Conservation (phyloP, 2,888 invertebrate species). For the Lycocerus yunnanus region DNA sequence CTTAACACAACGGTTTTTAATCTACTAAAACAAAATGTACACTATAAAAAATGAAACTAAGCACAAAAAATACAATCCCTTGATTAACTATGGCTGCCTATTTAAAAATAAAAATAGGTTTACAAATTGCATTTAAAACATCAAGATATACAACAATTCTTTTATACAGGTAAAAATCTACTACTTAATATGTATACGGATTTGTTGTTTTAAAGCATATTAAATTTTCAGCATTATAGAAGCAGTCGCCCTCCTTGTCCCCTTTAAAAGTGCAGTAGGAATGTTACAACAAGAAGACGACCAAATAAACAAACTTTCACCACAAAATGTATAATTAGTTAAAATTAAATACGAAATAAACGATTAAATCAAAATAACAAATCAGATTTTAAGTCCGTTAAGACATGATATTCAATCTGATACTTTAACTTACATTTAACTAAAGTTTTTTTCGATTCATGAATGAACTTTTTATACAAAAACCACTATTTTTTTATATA, state of each 20-base stretch:
- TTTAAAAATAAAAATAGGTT: conserved; percentile 12
- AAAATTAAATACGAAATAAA: not conserved
- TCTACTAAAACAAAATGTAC: conserved; percentile 11
- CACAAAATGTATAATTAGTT: not conserved
- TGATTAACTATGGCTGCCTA: not conserved
- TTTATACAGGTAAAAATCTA: conserved; percentile 5
- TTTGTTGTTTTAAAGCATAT: conserved; percentile 11
- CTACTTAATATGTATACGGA: conserved; percentile 17
- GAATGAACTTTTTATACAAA: not conserved
- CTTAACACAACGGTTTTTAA: conserved; percentile 15
- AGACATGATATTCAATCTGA: not conserved
- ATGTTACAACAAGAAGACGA: conserved; percentile 2
- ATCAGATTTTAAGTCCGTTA: not conserved
- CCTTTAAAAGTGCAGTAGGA: not conserved
- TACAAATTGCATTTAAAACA: conserved; percentile 15
- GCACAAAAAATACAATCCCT: conserved; percentile 14
- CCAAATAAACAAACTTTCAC: not conserved
- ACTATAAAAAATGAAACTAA: conserved; percentile 14
- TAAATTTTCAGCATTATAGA: conserved; percentile 36
- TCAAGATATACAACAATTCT: conserved; percentile 10
- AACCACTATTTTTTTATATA: not conserved
- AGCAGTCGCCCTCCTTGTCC: conserved; percentile 32
- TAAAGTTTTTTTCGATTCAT: not conserved
- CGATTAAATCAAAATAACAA: not conserved
- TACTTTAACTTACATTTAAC: not conserved